Base-by-base conservation (phyloP, 1,140 invertebrate species). In the Heterodera schachtii region DNA sequence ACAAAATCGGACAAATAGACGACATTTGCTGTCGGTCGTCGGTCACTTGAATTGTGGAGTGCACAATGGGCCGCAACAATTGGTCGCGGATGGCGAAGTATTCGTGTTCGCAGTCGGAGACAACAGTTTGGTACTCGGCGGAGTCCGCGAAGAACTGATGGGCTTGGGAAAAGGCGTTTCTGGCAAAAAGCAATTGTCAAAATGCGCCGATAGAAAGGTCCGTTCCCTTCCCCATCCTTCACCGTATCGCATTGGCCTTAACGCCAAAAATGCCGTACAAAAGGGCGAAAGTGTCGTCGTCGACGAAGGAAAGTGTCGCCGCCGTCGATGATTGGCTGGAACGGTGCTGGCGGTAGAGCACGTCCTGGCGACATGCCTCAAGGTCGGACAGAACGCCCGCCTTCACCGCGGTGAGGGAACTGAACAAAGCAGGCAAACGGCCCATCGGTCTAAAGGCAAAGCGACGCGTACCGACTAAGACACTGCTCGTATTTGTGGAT, bases 401-500 rank as follows among this genome's bases (percentile, higher is more conserved):
- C 52, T 90, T 88, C 46, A 89, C 89, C 13, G 89, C 87, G 44
- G 88, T 89, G 79, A 89, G 84, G 19, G 87, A 86, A 71, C 87
- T 89, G 16, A 75, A 89, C 73, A 43, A 31, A 46, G n/a, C 21
- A 8, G 19, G 21, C 16, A 80, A 81, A 80, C 19, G 19, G 57
- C 21, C 3, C 60, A n/a, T 77, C n/a, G 13, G 82, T 82, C 84
- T 0, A 83, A 82, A 57, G 13, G 41, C 3, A 16, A 19, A 75
- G 41, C n/a, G 16, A 31, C 16, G 31, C 83, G 47, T 76, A 86
- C 87, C 85, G 87, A 82, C 87, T 88, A 6, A 89, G 69, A 49
- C 88, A 89, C 75, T 89, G 88, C 75, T 89, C 88, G 75, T 88
- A 89, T 78, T 89, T 90, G 9, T 78, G 71, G n/a, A 89, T 76